Conservation (phyloP, 2,797 vertebrate genomes). For the Parambassis ranga region DNA sequence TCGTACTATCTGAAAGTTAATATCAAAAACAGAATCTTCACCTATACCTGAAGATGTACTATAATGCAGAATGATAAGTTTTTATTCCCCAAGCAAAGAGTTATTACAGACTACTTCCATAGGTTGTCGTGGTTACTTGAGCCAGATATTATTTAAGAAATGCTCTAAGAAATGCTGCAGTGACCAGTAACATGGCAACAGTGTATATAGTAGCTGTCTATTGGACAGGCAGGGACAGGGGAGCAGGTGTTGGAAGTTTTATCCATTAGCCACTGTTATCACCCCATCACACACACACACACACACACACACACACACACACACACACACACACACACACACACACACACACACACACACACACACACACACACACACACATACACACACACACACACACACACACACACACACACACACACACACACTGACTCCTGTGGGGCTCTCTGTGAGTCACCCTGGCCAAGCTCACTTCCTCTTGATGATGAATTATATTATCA, state of each 20-base stretch:
- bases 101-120: not conserved
- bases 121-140: slow-evolving; percentile 20
- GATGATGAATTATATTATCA: slow-evolving; percentile 61
- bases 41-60: no score
- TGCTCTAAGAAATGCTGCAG: not conserved
- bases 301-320: not conserved
- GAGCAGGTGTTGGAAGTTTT: slow-evolving; percentile 67
- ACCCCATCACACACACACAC: not conserved
- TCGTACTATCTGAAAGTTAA: no score
- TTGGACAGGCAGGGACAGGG: slow-evolving; percentile 43
- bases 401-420: not conserved
- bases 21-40: no score
- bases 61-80: no score
- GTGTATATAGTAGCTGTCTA: slow-evolving; percentile 16
- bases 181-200: slow-evolving; percentile 52
- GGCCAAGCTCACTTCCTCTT: slow-evolving; percentile 65
- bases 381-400: slow-evolving; percentile 8
- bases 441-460: slow-evolving; percentile 55
- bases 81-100: not conserved
- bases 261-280: slow-evolving; percentile 57
- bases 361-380: slow-evolving; percentile 8
- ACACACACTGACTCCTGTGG: slow-evolving; percentile 19
- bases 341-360: slow-evolving; percentile 18
- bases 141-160: no score
- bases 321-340: not conserved